Conservation (phyloP, 2,888 invertebrate genomes). For the Cryptocheilus praepositus region DNA sequence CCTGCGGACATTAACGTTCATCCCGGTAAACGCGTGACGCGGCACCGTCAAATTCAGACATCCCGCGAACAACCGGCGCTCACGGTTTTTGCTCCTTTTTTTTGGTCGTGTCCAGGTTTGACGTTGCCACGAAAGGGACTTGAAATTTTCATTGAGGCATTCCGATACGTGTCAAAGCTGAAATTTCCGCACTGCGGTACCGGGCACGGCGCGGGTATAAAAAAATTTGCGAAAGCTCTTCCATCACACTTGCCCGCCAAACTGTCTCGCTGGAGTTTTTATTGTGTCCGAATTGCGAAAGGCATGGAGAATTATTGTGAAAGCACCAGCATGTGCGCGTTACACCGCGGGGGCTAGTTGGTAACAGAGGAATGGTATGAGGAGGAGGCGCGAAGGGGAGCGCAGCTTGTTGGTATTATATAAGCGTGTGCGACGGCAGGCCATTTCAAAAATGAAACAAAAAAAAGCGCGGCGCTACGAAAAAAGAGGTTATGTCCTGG, state of each 20-base stretch:
- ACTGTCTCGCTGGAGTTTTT: constrained; percentile 59
- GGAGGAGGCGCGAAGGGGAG: constrained; percentile 18
- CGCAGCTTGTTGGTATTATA: constrained; percentile 70
- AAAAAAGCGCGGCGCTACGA: constrained; percentile 35
- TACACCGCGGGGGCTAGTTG: constrained; percentile 43
- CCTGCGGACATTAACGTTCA: too few species aligned
- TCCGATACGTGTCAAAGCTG: constrained; percentile 21
- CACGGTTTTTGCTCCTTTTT: not conserved
- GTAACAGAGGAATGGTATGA: constrained; percentile 3
- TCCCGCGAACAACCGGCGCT: too few species aligned
- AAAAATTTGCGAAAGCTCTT: constrained; percentile 52
- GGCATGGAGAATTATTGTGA: constrained; percentile 68
- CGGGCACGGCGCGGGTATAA: constrained; percentile 9
- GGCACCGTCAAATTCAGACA: too few species aligned
- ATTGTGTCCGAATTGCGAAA: constrained; percentile 66
- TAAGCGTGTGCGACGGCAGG: constrained; percentile 65
- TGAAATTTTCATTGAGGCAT: constrained; percentile 7
- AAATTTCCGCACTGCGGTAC: constrained; percentile 30
- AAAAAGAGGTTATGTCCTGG: constrained; percentile 49
- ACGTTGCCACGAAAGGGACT: not conserved
- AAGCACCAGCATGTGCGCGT: constrained; percentile 58
- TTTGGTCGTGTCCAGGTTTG: not conserved
- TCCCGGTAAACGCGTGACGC: too few species aligned
- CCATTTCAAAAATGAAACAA: constrained; percentile 72
- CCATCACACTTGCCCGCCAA: constrained; percentile 60